Evolutionary conservation across 2,113 vertebrate species (phyloP), one percentile per base, ranked within the genome.

Genomic region (Eudorcas thomsonii): DNA sequence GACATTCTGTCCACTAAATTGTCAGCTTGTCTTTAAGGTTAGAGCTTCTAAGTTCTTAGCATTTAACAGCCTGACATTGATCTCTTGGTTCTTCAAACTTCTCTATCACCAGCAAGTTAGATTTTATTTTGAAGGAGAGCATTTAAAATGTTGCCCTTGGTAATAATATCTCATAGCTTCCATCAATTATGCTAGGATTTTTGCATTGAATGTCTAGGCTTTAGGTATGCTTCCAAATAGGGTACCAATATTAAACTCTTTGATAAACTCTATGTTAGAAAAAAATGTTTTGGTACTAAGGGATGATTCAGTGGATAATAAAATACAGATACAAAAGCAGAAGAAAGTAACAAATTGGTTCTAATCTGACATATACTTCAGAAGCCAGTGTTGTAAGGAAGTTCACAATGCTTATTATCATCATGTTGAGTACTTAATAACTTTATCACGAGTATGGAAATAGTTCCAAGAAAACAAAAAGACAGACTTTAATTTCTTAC

Each of bases 61-160:
- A 98, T 99, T 98, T 98, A 98, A 98, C 98, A 98, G 98, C 98
- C 97, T 99, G 98, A 99, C 98, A 98, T 98, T 99, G 98, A 99
- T 99, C 98, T 98, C 98, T 98, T 97, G 98, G 94, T 98, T 98
- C 95, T 98, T 98, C 98, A 96, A 96, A 99, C 96, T 93, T 97
- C 86, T 96, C 55, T 98, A 96, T 90, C 92, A 92, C 94, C 87
- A 93, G 81, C 39, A 95, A 92, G 60, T 78, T 96, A 88, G 95
- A 97, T 94, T 95, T 97, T 71, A 88, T 97, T 98, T 98, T 96
- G 96, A 96, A 98, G 82, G 6, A 64, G 39, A 88, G 36, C 15
- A 52, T 97, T 90, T 94, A 23, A 98, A 98, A 97, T 95, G 59
- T 93, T 98, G 90, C 74, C 95, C 64, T 98, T 97, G 36, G 83